Evolutionary conservation across 2,113 vertebrate genomes (phyloP).

Genomic region (Tachycineta bicolor): DNA sequence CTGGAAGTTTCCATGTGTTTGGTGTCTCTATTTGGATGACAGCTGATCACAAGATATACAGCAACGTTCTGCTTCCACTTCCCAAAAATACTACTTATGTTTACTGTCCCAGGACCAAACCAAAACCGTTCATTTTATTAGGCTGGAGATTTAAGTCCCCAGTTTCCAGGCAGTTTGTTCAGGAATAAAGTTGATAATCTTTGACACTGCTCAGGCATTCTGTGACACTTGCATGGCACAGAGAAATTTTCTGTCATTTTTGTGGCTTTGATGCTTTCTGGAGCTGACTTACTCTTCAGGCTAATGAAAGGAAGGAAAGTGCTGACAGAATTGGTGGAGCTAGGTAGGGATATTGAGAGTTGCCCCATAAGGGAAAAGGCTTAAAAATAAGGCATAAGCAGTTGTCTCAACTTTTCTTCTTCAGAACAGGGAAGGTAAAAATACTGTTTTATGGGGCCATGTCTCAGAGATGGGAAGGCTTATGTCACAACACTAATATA

Average conservation of each 20-base stretch:
- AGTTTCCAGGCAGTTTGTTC: neutral
- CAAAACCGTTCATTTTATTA: neutral
- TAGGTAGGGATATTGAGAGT: neutral
- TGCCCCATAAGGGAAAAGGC: neutral
- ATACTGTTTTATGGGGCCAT: neutral
- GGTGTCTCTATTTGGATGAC: neutral
- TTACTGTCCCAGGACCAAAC: neutral
- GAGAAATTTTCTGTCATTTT: neutral
- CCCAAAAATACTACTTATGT: neutral
- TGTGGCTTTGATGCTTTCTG: neutral
- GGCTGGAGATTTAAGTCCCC: neutral
- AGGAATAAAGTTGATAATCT: neutral
- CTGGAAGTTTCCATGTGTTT: neutral
- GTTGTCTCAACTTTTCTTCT: neutral
- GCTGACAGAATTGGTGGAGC: neutral
- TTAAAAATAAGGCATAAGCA: neutral
- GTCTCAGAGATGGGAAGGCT: neutral
- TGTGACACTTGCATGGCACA: neutral
- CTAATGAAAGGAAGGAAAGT: neutral
- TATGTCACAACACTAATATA: neutral
- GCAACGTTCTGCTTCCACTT: neutral
- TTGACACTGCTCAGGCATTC: neutral
- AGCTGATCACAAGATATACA: neutral
- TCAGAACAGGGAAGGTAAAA: neutral
- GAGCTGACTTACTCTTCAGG: neutral